phyloP scores from a whole-genome alignment of 2,797 vertebrate species.

The Gadopsis marmoratus region DNA sequence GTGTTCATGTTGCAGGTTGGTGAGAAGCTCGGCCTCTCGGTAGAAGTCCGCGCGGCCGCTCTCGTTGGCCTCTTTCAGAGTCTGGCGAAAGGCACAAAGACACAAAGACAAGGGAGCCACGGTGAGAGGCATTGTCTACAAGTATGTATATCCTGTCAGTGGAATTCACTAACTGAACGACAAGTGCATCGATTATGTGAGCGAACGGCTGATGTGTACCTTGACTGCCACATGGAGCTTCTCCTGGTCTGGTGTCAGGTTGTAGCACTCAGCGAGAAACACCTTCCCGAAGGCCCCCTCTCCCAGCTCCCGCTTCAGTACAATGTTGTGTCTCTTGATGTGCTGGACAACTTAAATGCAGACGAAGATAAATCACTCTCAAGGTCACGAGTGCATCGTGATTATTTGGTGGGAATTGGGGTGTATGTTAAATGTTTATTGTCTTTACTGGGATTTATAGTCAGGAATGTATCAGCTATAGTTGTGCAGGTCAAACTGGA shows the following conservation, averaged over 20 bases:
- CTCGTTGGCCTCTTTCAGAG: conserved; percentile 97
- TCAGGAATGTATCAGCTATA: neutral
- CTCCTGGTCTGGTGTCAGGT: conserved; percentile 94
- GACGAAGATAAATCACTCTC: conserved; percentile 29
- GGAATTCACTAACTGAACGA: conserved; percentile 18
- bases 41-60: conserved; percentile 98
- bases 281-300: conserved; percentile 99
- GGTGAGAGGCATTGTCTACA: neutral
- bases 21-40: conserved; percentile 96
- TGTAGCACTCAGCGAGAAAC: conserved; percentile 98
- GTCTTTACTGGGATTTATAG: neutral
- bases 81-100: conserved; percentile 79
- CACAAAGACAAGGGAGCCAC: conserved; percentile 2
- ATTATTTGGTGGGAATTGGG: neutral
- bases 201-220: conserved; percentile 79
- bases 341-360: conserved; percentile 94
- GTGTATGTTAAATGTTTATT: neutral
- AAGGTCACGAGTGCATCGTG: conserved; percentile 8
- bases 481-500: neutral
- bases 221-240: conserved; percentile 99
- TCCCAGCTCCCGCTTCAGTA: conserved; percentile 96
- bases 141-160: neutral
- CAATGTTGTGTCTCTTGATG: conserved; percentile 98
- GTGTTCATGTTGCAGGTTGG: conserved; percentile 97
- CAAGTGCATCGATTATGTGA: conserved; percentile 21